Base-by-base conservation (phyloP, 2,797 vertebrate genomes). In the Luscinia luscinia region DNA sequence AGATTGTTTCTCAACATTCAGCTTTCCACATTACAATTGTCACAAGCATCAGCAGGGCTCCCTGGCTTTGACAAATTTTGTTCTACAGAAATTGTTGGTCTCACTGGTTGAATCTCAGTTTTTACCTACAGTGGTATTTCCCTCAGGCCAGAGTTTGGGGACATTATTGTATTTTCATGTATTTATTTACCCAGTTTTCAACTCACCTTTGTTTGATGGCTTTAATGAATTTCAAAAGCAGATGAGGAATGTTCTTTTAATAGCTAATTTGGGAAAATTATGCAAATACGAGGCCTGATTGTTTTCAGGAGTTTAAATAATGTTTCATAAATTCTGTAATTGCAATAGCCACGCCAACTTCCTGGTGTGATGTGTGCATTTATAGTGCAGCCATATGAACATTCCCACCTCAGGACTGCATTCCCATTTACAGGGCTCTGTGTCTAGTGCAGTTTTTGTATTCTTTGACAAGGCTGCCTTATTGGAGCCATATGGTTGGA, bases 401-500 rank as follows among this genome's bases (percentile, higher is more conserved):
- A 51, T 49, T 78, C 79, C 11, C 66, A 89, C 82, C 89, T 84
- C 83, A 32, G 82, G 43, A 84, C 49, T 64, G 40, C 43, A 1
- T 18, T 89, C 58, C 40, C 2, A 30, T 84, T 82, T 74, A 28
- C 70, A 84, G 83, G 77, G 81, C 87, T 92, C 58, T 52, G 7
- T 62, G 77, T 59, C 90, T 94, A 13, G 45, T 52, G 82, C 26
- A 73, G 89, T 40, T 91, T 96, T 89, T 83, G 76, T 90, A 46
- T 52, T 77, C 90, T 95, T 84, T 94, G 91, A 77, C 94, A 91
- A 81, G 55, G 63, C 87, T 72, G 91, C 91, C 85, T 94, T 78
- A 68, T 80, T 94, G 91, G 87, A 95, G 87, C 96, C 98, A 97
- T 95, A 97, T 96, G 97, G 97, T 90, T 95, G 84, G 95, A 96